phyloP scores from a whole-genome alignment of 2,797 vertebrate genomes.

The Gallinago solitaria region DNA sequence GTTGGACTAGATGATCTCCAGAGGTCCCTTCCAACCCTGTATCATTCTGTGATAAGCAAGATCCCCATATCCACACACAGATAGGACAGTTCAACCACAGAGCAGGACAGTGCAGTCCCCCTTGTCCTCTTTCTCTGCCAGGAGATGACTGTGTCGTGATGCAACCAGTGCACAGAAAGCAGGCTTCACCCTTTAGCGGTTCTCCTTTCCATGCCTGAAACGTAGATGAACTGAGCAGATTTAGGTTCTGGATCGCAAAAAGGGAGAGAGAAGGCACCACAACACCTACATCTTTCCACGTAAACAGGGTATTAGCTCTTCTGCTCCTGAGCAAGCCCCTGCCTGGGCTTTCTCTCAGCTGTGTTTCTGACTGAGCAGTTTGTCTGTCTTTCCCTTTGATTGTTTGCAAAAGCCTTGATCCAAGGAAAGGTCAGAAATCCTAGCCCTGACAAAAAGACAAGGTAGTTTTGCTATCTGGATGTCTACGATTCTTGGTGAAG shows the following conservation, averaged over 20 bases:
- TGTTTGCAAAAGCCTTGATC: neutral
- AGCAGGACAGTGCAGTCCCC: accelerated
- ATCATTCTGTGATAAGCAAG: neutral
- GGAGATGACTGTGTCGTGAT: neutral
- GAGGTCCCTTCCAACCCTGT: too few relatives aligned
- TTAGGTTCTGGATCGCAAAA: neutral
- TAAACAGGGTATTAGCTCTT: neutral
- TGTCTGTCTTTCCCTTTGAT: neutral
- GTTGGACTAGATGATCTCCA: too few relatives aligned
- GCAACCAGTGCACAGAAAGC: neutral
- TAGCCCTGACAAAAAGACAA: neutral
- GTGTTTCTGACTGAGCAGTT: neutral
- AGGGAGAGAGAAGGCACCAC: neutral
- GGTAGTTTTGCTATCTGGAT: neutral
- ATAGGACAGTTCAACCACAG: accelerated
- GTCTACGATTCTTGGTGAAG: neutral
- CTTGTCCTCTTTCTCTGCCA: neutral
- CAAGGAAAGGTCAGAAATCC: neutral
- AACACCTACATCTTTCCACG: neutral
- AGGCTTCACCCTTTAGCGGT: neutral
- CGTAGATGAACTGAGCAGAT: neutral
- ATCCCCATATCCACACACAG: neutral
- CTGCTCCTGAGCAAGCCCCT: neutral
- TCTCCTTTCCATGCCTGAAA: neutral
- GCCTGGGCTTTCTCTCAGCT: neutral